phyloP scores from a whole-genome alignment of 2,113 vertebrate genomes.

The Scophthalmus maximus region DNA sequence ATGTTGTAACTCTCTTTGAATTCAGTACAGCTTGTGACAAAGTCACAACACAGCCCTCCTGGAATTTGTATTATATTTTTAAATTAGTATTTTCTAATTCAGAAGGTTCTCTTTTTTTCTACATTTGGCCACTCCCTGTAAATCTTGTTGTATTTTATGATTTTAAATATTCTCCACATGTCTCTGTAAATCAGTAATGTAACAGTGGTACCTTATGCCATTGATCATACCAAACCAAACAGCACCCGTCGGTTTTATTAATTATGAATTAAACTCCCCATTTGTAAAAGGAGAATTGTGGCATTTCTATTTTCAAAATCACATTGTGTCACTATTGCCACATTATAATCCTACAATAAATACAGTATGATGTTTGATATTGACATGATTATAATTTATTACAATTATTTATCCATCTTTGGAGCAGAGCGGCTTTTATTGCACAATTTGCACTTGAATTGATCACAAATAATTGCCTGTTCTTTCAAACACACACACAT shows the following conservation, averaged over 20 bases:
- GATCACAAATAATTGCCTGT: not conserved
- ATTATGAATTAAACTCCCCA: not conserved
- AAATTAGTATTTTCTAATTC: no score
- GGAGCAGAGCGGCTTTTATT: not conserved
- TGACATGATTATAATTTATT: not conserved
- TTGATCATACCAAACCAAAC: not conserved
- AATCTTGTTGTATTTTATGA: no score
- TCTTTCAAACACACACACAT: not conserved
- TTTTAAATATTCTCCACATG: no score
- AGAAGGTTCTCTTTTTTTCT: no score
- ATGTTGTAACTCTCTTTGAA: no score
- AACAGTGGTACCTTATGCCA: no score
- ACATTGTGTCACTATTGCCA: not conserved
- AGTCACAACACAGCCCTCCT: no score
- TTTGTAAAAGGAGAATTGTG: not conserved
- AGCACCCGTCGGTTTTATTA: not conserved
- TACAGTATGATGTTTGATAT: not conserved
- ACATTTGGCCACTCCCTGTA: no score
- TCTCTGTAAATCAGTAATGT: no score
- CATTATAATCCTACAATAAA: not conserved
- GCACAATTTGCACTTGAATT: constrained; percentile 7
- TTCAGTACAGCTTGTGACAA: no score
- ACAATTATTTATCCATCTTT: not conserved
- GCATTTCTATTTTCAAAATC: not conserved
- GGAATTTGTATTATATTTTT: no score